Percentiles rank a stretch among this genome's conserved stretches.
Evolutionary conservation across 2,113 vertebrate genomes (phyloP).

Genomic region (Thamnophis sirtalis): DNA sequence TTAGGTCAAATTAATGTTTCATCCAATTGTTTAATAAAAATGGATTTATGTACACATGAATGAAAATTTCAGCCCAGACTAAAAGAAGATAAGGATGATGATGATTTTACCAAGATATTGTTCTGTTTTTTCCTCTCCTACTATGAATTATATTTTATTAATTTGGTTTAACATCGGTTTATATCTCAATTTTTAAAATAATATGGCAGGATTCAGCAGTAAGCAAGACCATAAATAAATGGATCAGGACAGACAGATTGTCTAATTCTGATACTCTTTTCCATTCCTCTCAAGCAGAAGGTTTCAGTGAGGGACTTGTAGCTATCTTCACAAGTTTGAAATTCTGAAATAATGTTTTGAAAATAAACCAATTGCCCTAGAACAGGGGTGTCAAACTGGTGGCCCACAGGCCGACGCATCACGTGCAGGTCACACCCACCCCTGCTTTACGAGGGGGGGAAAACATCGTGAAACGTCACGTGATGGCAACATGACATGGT

Average conservation of each 20-base stretch:
- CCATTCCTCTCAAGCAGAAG: neutral
- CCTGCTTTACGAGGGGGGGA: too few relatives aligned
- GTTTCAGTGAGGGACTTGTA: neutral
- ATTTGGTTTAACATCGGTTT: neutral
- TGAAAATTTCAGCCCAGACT: neutral
- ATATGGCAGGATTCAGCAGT: neutral
- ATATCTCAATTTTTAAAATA: neutral
- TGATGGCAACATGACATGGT: too few relatives aligned
- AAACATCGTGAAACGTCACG: too few relatives aligned
- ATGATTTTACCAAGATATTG: neutral
- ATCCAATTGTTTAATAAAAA: neutral
- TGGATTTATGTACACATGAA: neutral
- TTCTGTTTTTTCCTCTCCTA: neutral
- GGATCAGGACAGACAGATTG: neutral
- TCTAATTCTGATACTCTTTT: neutral
- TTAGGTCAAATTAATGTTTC: neutral
- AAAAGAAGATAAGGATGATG: neutral
- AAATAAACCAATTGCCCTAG: neutral
- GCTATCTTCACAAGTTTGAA: neutral
- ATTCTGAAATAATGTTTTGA: neutral
- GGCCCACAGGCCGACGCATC: accelerated
- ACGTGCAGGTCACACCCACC: too few relatives aligned
- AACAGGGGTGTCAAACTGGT: neutral
- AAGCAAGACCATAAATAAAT: neutral
- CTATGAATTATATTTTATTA: neutral